Evolutionary conservation across 2,113 vertebrate species (phyloP).

Genomic region (Mormyrus lacerda): DNA sequence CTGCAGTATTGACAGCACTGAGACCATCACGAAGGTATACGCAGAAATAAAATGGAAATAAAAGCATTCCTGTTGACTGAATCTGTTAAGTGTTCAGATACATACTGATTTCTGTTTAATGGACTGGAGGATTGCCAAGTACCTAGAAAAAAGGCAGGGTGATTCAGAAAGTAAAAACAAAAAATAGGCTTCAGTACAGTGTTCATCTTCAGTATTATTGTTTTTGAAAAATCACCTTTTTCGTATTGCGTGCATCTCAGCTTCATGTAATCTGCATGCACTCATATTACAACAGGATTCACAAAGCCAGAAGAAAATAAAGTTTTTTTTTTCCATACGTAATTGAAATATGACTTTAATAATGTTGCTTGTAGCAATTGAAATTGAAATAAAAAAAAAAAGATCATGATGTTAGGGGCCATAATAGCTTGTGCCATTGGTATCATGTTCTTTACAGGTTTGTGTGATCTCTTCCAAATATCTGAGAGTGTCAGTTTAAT

Average conservation of each 20-base stretch:
- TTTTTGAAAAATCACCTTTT: neutral
- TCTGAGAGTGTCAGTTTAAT: neutral
- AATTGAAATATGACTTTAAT: neutral
- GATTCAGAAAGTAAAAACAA: neutral
- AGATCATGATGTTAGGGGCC: neutral
- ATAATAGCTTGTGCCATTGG: neutral
- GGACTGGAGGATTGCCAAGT: slow-evolving; percentile 6
- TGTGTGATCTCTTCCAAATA: neutral
- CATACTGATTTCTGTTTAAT: slow-evolving; percentile 24
- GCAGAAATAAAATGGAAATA: neutral
- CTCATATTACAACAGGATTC: neutral
- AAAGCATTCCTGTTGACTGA: slow-evolving; percentile 5
- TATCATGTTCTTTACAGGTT: neutral
- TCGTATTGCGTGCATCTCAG: neutral
- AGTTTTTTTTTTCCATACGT: neutral
- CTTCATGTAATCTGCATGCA: neutral
- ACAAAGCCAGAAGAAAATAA: neutral
- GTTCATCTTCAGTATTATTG: neutral
- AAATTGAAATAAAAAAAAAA: neutral
- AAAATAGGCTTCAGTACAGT: neutral
- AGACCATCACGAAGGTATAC: neutral
- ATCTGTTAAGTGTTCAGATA: slow-evolving; percentile 13
- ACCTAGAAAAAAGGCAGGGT: neutral
- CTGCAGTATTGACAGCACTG: neutral
- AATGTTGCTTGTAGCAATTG: neutral